These are phyloP conservation scores for Phrynosoma platyrhinos DNA, from an alignment of 2,113 vertebrate genomes.

Conservation along the genomic window DNA sequence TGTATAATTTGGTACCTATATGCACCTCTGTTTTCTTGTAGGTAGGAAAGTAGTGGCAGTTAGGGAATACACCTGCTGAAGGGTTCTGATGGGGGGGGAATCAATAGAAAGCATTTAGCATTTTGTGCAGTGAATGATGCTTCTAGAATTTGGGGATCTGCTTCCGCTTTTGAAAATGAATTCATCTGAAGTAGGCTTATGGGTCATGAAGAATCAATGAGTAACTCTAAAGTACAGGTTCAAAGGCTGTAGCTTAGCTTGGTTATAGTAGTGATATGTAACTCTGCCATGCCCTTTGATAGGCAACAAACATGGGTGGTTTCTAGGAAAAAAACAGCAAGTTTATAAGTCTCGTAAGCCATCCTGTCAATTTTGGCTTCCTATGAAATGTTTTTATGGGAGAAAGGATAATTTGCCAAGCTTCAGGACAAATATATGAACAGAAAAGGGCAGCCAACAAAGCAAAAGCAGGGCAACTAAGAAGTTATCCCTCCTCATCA, in stretches of 20 bases:
- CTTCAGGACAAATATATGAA: neutral
- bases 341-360: neutral
- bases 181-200: conserved; percentile 36
- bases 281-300: neutral
- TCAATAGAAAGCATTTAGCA: conserved; percentile 41
- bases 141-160: conserved; percentile 32
- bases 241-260: neutral
- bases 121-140: conserved; percentile 40
- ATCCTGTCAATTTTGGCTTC: conserved; percentile 9
- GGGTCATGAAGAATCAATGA: neutral
- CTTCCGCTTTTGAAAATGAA: neutral
- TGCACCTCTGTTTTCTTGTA: conserved; percentile 50
- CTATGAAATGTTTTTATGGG: too few species aligned
- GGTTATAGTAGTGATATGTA: conserved; percentile 17
- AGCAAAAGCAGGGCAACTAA: conserved; percentile 4
- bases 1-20: conserved; percentile 42
- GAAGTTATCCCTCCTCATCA: neutral
- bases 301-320: conserved; percentile 7
- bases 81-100: conserved; percentile 31
- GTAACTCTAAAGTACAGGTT: neutral
- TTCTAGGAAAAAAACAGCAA: neutral
- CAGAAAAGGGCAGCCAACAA: neutral
- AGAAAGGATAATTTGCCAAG: neutral
- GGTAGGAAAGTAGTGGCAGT: conserved; percentile 56
- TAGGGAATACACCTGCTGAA: conserved; percentile 44